phyloP scores from a whole-genome alignment of 2,113 vertebrate genomes.

The Melanotaenia duboulayi region DNA sequence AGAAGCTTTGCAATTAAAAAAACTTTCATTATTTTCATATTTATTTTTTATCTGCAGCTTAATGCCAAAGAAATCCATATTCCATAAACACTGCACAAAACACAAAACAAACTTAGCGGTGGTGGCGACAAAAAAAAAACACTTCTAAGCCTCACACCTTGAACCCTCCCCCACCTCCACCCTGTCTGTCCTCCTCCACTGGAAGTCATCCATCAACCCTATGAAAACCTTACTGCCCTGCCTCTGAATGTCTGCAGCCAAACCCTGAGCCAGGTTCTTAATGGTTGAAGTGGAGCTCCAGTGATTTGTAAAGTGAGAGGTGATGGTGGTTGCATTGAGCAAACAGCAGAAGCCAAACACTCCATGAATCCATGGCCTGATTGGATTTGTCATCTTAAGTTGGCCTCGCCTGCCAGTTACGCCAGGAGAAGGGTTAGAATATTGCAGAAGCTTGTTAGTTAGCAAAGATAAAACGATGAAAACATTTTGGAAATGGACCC shows the following conservation, averaged over 20 bases:
- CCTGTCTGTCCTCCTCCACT: slow-evolving; percentile 62
- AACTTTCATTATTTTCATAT: no score
- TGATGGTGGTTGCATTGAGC: slow-evolving; percentile 59
- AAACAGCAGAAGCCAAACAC: slow-evolving; percentile 55
- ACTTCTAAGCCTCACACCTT: slow-evolving; percentile 58
- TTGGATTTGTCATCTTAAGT: slow-evolving; percentile 33
- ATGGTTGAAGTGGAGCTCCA: slow-evolving; percentile 75
- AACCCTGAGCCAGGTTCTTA: slow-evolving; percentile 51
- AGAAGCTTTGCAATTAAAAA: no score
- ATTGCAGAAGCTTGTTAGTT: no score
- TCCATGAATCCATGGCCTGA: slow-evolving; percentile 65
- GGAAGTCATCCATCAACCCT: slow-evolving; percentile 66
- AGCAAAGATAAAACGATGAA: no score
- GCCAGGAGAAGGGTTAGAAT: background rate
- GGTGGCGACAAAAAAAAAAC: slow-evolving; percentile 35
- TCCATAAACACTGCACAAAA: slow-evolving; percentile 25
- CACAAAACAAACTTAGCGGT: slow-evolving; percentile 36
- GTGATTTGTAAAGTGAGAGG: slow-evolving; percentile 83
- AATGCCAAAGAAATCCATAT: background rate
- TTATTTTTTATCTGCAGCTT: no score
- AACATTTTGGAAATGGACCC: no score
- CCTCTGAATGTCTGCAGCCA: slow-evolving; percentile 1
- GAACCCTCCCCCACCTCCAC: slow-evolving; percentile 38
- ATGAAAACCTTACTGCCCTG: slow-evolving; percentile 48
- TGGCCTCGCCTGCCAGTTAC: slow-evolving; percentile 16